Conservation (phyloP, 2,888 invertebrate species). For the Icerya purchasi region DNA sequence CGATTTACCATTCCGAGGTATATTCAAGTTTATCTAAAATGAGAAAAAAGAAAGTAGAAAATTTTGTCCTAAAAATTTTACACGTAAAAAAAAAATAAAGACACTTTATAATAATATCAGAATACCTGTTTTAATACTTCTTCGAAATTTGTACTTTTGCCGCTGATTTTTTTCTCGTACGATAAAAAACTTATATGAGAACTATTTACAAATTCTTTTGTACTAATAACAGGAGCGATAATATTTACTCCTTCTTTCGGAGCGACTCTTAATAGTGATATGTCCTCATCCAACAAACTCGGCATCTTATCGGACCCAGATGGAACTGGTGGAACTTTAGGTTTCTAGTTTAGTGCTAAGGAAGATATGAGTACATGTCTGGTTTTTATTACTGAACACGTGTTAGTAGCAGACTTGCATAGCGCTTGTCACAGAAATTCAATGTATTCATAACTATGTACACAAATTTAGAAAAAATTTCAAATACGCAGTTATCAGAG, state of each 20-base stretch:
- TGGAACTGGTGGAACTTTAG: background rate
- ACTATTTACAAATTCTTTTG: constrained; percentile 54
- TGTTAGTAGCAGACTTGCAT: no score
- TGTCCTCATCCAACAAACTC: background rate
- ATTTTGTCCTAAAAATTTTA: no score
- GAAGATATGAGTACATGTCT: background rate
- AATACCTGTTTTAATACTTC: constrained; percentile 14
- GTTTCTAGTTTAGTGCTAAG: background rate
- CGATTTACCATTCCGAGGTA: background rate
- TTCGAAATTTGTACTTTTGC: constrained; percentile 22
- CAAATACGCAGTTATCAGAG: no score
- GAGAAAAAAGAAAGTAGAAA: no score
- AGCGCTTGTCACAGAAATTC: no score
- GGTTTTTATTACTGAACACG: no score
- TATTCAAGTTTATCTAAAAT: background rate
- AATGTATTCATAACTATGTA: no score
- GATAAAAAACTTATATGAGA: constrained; percentile 56
- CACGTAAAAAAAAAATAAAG: no score
- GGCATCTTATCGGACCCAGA: background rate
- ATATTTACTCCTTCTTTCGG: constrained; percentile 39
- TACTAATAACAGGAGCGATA: constrained; percentile 46
- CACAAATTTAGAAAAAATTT: no score
- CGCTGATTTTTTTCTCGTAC: constrained; percentile 47
- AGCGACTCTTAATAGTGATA: constrained; percentile 23
- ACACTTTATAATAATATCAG: no score